Conservation (phyloP, 1,140 invertebrate genomes). For the Cydia strobilella region DNA sequence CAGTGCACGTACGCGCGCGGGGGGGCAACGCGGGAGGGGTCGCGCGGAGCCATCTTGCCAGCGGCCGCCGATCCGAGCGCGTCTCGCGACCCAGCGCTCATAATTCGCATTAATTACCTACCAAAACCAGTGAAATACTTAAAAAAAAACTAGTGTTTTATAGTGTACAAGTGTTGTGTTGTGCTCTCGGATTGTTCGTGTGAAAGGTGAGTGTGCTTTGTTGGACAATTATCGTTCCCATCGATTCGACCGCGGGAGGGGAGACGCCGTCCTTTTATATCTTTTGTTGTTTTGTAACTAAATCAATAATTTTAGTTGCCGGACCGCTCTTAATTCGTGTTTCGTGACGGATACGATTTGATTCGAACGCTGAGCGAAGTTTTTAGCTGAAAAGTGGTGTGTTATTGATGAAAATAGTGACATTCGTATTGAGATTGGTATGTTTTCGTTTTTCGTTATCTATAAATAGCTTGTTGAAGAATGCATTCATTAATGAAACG, state of each 20-base stretch:
- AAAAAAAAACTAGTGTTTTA: conserved; percentile 48
- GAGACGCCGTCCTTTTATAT: conserved; percentile 74
- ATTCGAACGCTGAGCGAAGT: conserved; percentile 25
- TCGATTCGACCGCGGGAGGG: conserved; percentile 76
- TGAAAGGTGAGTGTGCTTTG: conserved; percentile 75
- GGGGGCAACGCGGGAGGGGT: conserved; percentile 62
- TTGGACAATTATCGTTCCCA: conserved; percentile 79
- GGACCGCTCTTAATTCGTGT: conserved; percentile 45
- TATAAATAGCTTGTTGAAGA: conserved; percentile 22
- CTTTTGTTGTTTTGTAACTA: conserved; percentile 79
- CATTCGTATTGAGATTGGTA: conserved; percentile 1
- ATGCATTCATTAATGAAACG: conserved; percentile 4
- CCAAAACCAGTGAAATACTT: conserved; percentile 64
- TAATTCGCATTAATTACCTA: conserved; percentile 76
- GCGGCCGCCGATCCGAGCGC: conserved; percentile 72
- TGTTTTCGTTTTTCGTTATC: conserved; percentile 10
- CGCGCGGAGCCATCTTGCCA: conserved; percentile 76
- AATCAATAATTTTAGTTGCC: conserved; percentile 79
- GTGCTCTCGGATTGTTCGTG: conserved; percentile 69
- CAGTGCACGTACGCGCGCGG: conserved; percentile 74
- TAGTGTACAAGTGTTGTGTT: conserved; percentile 45
- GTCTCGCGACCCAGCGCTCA: conserved; percentile 70
- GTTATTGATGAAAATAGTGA: conserved; percentile 1
- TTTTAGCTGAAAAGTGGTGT: conserved; percentile 15
- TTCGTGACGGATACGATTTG: conserved; percentile 17